Evolutionary conservation across 2,113 vertebrate genomes (phyloP), one percentile per base, ranked within the genome.

Genomic region (Addax nasomaculatus): DNA sequence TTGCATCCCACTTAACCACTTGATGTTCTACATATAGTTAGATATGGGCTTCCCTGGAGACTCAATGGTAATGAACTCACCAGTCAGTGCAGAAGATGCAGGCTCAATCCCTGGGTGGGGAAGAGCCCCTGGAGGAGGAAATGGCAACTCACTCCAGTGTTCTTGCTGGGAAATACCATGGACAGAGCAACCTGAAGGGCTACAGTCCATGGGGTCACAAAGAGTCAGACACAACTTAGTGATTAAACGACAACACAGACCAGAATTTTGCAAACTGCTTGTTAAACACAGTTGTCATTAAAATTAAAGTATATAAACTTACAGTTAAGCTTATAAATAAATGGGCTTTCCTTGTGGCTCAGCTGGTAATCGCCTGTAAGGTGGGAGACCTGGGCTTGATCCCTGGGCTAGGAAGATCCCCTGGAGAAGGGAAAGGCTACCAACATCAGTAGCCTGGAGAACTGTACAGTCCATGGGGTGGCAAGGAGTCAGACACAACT

Each of bases 271-370:
- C 49, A 85, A 93, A 73, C 49, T 81, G 25, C 16, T 57, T 93
- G 36, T 43, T 96, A 95, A 55, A 93, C 14, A 94, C 36, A 89
- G 23, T 0, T 23, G 25, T 62, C 43, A 88, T 81, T 94, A 47
- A 96, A 95, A 70, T 86, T 53, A 89, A 91, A 80, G 80, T 92
- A 67, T 30, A 95, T 36, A 78, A 85, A 57, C 49, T 70, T 84
- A 81, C 19, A 84, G 60, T 85, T 62, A 85, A 93, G 55, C 36
- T 51, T 51, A 33, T 51, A 80, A 80, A 80, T 80, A 80, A 39
- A 70, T 70, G 67, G 67, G 67, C 67, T 39, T 73, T 73, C 67
- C 67, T 73, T 73, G 67, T 73, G n/a, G 67, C 36, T 73, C n/a
- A 39, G n/a, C 10, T 73, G 67, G 67, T 73, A 73, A 73, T 39